phyloP scores from a whole-genome alignment of 2,113 vertebrate species.

The Antechinus flavipes region DNA sequence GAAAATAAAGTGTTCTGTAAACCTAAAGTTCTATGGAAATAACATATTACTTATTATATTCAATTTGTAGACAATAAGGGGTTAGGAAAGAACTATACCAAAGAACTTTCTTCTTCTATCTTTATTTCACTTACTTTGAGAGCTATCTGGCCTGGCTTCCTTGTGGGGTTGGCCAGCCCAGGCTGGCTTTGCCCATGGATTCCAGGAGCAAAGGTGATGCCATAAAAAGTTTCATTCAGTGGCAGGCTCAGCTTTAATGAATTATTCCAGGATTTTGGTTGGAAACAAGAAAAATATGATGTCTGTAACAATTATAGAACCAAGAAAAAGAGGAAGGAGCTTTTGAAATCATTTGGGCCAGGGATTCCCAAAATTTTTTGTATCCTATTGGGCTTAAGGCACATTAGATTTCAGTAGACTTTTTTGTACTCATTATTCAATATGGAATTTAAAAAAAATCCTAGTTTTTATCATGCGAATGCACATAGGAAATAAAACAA shows the following conservation, averaged over 20 bases:
- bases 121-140: not conserved
- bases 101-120: not conserved
- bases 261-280: not conserved
- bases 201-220: not conserved
- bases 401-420: not conserved
- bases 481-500: too few species aligned
- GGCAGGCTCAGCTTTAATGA: not conserved
- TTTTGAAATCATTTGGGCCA: not conserved
- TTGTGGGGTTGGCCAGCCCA: not conserved
- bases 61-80: not conserved
- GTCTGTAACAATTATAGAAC: not conserved
- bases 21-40: not conserved
- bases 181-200: too few species aligned
- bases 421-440: too few species aligned
- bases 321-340: not conserved
- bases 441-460: too few species aligned
- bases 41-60: not conserved
- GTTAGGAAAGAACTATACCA: too few species aligned
- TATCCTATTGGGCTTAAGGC: not conserved
- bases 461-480: too few species aligned
- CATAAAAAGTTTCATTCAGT: not conserved
- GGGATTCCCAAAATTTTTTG: not conserved
- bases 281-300: not conserved
- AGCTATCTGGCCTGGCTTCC: not conserved
- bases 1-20: not conserved